phyloP scores from a whole-genome alignment of 2,888 invertebrate genomes.

The Megamerina dolium region DNA sequence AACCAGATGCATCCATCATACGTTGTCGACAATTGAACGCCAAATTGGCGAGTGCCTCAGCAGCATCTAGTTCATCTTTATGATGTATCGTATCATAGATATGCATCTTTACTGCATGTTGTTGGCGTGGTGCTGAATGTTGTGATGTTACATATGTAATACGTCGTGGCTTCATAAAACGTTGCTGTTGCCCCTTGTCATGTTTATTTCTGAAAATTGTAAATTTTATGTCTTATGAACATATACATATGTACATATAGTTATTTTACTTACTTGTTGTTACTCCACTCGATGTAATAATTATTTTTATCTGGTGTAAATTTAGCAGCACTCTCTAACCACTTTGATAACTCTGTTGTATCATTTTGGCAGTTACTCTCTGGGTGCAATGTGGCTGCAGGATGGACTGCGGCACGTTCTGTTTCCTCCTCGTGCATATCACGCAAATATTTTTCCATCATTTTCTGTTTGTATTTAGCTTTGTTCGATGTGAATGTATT shows the following conservation, averaged over 20 bases:
- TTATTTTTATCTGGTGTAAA: conserved; percentile 68
- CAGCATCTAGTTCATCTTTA: conserved; percentile 69
- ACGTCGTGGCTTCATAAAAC: conserved; percentile 4
- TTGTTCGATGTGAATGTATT: conserved; percentile 24
- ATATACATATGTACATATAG: background rate
- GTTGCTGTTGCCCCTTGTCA: conserved; percentile 22
- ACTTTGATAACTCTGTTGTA: conserved; percentile 63
- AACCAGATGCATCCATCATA: conserved; percentile 37
- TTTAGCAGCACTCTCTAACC: conserved; percentile 69
- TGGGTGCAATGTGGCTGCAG: background rate
- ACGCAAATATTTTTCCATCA: conserved; percentile 56
- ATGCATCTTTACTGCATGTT: conserved; percentile 8
- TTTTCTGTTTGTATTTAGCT: conserved; percentile 55
- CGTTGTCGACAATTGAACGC: conserved; percentile 52
- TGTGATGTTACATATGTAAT: conserved; percentile 5
- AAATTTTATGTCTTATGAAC: background rate
- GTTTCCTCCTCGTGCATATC: conserved; percentile 34
- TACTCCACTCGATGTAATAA: conserved; percentile 62
- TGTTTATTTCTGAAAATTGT: background rate
- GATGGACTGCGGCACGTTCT: background rate
- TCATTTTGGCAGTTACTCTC: conserved; percentile 2
- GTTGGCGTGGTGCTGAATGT: conserved; percentile 2
- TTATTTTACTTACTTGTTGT: conserved; percentile 11
- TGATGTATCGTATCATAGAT: conserved; percentile 52
- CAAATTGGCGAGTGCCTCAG: conserved; percentile 65